phyloP scores from a whole-genome alignment of 2,888 invertebrate species.

The Epirrita christyi region DNA sequence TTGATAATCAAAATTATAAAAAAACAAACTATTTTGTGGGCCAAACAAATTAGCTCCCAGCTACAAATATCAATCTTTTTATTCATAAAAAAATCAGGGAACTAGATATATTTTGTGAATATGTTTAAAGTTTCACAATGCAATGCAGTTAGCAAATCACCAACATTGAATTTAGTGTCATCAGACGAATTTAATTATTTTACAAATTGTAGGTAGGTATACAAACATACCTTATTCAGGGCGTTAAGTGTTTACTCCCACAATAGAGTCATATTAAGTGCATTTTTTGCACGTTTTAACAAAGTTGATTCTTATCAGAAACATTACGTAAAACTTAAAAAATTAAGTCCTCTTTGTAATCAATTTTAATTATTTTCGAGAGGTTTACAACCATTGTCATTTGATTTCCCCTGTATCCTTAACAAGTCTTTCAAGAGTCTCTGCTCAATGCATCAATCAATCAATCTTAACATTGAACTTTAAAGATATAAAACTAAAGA shows the following conservation, averaged over 20 bases:
- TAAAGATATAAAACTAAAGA: slow-evolving; percentile 39
- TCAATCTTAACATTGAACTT: slow-evolving; percentile 39
- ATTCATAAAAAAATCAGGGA: neutral
- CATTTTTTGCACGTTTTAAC: slow-evolving; percentile 44
- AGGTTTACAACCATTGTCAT: slow-evolving; percentile 48
- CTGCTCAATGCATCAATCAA: slow-evolving; percentile 39
- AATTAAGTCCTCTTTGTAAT: slow-evolving; percentile 53
- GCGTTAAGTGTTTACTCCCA: slow-evolving; percentile 31
- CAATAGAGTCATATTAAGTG: slow-evolving; percentile 29
- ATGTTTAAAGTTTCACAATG: neutral
- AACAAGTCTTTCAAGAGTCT: slow-evolving; percentile 46
- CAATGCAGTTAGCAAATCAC: slow-evolving; percentile 1
- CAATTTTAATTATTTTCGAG: slow-evolving; percentile 35
- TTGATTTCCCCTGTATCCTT: slow-evolving; percentile 55
- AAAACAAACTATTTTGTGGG: slow-evolving; percentile 11
- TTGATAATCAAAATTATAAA: slow-evolving; percentile 1
- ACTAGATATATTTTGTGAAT: slow-evolving; percentile 5
- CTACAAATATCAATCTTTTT: neutral
- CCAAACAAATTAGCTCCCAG: slow-evolving; percentile 17
- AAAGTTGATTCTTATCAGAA: slow-evolving; percentile 66
- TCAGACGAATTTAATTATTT: slow-evolving; percentile 8
- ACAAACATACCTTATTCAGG: slow-evolving; percentile 9
- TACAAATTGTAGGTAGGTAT: slow-evolving; percentile 2
- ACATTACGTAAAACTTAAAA: slow-evolving; percentile 53
- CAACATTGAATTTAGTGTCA: slow-evolving; percentile 16